Conservation (phyloP, 2,113 vertebrate species). For the Pleuronectes platessa region DNA sequence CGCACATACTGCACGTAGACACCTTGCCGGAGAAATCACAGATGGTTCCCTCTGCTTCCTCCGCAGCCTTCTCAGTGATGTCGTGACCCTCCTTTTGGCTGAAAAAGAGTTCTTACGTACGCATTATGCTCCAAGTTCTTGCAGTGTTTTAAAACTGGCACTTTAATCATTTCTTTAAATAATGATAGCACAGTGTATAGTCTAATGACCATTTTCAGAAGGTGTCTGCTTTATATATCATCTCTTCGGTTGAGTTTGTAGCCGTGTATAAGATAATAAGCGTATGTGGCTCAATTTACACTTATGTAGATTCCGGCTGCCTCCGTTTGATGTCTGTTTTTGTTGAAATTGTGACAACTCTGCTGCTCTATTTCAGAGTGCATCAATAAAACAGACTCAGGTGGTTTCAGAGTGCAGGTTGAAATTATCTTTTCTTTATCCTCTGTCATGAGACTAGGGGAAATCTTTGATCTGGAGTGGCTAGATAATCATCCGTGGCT, state of each 20-base stretch:
- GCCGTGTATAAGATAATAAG: slow-evolving; percentile 8
- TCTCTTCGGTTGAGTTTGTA: neutral
- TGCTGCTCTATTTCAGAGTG: neutral
- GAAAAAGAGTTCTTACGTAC: slow-evolving; percentile 44
- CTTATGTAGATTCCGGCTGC: slow-evolving; percentile 1
- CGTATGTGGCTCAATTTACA: slow-evolving; percentile 12
- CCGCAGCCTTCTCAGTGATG: slow-evolving; percentile 58
- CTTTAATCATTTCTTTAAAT: slow-evolving; percentile 24
- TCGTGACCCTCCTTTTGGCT: slow-evolving; percentile 55
- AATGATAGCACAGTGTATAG: neutral
- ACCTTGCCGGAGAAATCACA: slow-evolving; percentile 61
- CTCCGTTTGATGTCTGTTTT: slow-evolving; percentile 30
- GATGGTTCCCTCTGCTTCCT: slow-evolving; percentile 70
- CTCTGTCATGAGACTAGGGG: slow-evolving; percentile 68
- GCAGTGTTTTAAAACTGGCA: slow-evolving; percentile 36
- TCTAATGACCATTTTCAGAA: neutral
- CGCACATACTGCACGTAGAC: slow-evolving; percentile 51
- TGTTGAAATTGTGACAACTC: slow-evolving; percentile 11
- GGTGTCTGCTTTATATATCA: slow-evolving; percentile 18
- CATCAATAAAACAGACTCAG: slow-evolving; percentile 35
- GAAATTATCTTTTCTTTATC: slow-evolving; percentile 68
- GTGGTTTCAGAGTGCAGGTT: slow-evolving; percentile 43
- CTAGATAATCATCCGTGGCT: slow-evolving; percentile 79
- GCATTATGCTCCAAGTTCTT: slow-evolving; percentile 39
- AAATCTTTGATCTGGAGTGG: slow-evolving; percentile 81